phyloP scores from a whole-genome alignment of 2,797 vertebrate species.

The Microctenopoma steveboyesi region DNA sequence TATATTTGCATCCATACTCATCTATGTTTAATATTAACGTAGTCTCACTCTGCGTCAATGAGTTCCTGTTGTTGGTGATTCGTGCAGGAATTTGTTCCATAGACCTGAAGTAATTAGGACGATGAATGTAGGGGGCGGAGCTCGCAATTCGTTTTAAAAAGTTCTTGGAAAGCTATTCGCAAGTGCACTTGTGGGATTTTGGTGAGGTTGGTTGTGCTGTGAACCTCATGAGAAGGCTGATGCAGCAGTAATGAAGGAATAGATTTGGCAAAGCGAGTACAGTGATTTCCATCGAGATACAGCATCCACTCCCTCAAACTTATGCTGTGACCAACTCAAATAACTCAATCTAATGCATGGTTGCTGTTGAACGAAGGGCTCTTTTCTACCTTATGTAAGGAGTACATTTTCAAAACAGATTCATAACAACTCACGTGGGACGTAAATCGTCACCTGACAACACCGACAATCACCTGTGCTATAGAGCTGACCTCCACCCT shows the following conservation, averaged over 20 bases:
- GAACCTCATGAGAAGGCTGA: conserved; percentile 57
- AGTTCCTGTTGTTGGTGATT: conserved; percentile 26
- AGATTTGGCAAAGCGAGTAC: conserved; percentile 26
- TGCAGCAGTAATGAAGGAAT: conserved; percentile 51
- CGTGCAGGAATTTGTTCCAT: conserved; percentile 30
- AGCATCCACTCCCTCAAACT: conserved; percentile 2
- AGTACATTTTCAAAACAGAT: neutral
- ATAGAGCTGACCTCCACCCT: conserved; percentile 10
- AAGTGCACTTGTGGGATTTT: conserved; percentile 59
- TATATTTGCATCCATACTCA: neutral
- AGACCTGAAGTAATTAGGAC: conserved; percentile 59
- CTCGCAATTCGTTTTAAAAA: conserved; percentile 55
- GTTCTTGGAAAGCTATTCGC: conserved; percentile 60
- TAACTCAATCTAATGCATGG: conserved; percentile 1
- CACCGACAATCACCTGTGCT: conserved; percentile 1
- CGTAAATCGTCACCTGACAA: conserved; percentile 9
- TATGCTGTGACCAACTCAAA: conserved; percentile 27
- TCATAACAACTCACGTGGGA: too few species aligned
- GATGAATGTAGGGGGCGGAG: conserved; percentile 24
- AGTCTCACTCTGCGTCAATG: neutral
- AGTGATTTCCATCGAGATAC: conserved; percentile 43
- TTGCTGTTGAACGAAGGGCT: conserved; percentile 15
- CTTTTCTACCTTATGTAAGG: conserved; percentile 4
- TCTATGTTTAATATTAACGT: neutral
- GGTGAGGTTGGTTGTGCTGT: conserved; percentile 45